Conservation (phyloP, 2,797 vertebrate genomes). For the Nannoperca australis region DNA sequence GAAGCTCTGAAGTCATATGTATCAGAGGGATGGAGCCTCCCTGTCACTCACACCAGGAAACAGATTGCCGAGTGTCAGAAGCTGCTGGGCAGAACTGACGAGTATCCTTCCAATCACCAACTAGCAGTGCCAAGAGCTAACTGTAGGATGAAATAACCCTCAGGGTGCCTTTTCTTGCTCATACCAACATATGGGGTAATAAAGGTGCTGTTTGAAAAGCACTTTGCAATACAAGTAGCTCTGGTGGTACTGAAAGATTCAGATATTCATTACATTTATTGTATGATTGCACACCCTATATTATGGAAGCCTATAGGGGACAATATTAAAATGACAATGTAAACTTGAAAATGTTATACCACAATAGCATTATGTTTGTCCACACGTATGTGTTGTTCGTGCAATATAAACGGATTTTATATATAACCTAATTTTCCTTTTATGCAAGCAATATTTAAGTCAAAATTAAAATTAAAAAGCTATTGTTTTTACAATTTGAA, state of each 20-base stretch:
- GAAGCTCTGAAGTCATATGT: slow-evolving; percentile 94
- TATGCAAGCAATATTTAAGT: too few species aligned
- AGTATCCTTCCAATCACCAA: slow-evolving; percentile 90
- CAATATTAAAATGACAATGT: too few species aligned
- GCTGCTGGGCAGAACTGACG: slow-evolving; percentile 90
- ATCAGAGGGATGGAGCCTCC: slow-evolving; percentile 94
- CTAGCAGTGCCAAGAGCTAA: background rate
- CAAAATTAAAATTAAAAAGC: too few species aligned
- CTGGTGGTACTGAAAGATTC: background rate
- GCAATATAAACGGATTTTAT: too few species aligned
- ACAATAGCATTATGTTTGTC: too few species aligned
- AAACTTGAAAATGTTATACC: too few species aligned
- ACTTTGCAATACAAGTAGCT: background rate
- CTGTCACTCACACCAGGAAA: slow-evolving; percentile 94
- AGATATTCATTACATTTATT: background rate
- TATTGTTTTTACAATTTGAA: too few species aligned
- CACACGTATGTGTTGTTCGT: too few species aligned
- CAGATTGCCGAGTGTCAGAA: slow-evolving; percentile 96
- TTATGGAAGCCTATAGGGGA: too few species aligned
- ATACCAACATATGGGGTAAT: too few species aligned
- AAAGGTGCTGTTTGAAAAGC: background rate
- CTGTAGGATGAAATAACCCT: background rate
- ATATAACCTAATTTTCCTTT: too few species aligned
- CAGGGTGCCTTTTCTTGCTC: background rate
- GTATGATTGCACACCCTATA: background rate